Conservation (phyloP, 2,888 invertebrate genomes). For the Tethea ocularis region DNA sequence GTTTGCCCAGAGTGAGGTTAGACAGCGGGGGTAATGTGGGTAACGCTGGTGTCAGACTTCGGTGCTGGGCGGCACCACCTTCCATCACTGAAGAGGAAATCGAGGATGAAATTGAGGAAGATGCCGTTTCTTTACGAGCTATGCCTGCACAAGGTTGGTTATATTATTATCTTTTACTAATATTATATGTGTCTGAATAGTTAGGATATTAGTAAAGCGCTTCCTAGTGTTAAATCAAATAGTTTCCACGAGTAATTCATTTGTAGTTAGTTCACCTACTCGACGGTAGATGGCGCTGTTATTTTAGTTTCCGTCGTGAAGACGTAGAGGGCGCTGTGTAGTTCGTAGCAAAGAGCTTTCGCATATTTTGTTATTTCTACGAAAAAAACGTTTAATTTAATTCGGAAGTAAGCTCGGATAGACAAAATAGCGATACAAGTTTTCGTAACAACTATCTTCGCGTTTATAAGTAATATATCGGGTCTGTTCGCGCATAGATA, state of each 20-base stretch:
- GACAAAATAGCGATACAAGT: too few species aligned
- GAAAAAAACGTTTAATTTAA: too few species aligned
- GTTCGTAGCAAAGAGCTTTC: not conserved
- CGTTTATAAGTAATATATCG: too few species aligned
- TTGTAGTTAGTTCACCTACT: conserved; percentile 21
- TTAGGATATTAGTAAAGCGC: too few species aligned
- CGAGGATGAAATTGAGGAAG: conserved; percentile 84
- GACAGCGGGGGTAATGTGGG: conserved; percentile 86
- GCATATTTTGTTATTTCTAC: too few species aligned
- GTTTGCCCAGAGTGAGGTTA: conserved; percentile 86
- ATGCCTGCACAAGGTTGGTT: conserved; percentile 84
- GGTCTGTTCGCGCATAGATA: too few species aligned
- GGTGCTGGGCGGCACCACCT: conserved; percentile 86
- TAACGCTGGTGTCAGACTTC: conserved; percentile 84
- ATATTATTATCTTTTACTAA: not conserved
- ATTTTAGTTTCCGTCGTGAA: not conserved
- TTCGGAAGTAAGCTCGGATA: too few species aligned
- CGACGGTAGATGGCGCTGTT: conserved; percentile 45
- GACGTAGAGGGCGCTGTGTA: conserved; percentile 30
- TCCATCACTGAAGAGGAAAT: conserved; percentile 87
- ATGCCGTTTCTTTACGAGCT: conserved; percentile 86
- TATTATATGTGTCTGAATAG: not conserved
- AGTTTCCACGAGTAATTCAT: not conserved
- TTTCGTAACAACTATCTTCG: too few species aligned
- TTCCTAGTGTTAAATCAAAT: too few species aligned